phyloP scores from a whole-genome alignment of 2,797 vertebrate genomes.

The Graptemys geographica region DNA sequence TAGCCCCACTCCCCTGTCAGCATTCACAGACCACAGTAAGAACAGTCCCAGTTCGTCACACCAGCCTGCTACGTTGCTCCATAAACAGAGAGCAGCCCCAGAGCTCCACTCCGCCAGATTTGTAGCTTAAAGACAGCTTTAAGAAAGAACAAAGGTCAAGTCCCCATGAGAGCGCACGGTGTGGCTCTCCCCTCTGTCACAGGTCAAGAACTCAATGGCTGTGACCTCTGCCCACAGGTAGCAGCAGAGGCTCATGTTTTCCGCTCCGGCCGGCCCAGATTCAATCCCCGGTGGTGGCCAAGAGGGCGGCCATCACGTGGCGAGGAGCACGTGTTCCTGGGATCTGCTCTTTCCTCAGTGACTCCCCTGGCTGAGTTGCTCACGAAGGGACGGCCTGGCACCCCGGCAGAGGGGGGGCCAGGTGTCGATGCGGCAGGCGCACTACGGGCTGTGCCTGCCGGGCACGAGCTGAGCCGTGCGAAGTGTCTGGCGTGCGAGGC shows the following conservation, averaged over 20 bases:
- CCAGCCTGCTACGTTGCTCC: neutral
- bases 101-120: too few relatives aligned
- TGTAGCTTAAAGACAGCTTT: neutral
- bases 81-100: neutral
- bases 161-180: neutral
- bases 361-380: neutral
- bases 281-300: neutral
- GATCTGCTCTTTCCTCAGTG: neutral
- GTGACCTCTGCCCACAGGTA: too few relatives aligned
- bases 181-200: neutral
- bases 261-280: neutral
- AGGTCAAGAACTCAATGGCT: neutral
- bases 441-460: too few relatives aligned
- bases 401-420: neutral
- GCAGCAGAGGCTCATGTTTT: neutral
- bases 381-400: neutral
- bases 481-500: neutral
- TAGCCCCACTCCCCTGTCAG: too few relatives aligned
- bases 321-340: neutral
- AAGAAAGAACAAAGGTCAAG: neutral
- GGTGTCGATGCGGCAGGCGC: neutral
- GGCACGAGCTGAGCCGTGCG: neutral
- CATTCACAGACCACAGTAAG: too few relatives aligned
- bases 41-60: too few relatives aligned
- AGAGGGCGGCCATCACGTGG: neutral